Percentiles rank a stretch among this genome's conserved stretches.
phyloP scores from a whole-genome alignment of 2,113 vertebrate genomes.

The Gymnogyps californianus region DNA sequence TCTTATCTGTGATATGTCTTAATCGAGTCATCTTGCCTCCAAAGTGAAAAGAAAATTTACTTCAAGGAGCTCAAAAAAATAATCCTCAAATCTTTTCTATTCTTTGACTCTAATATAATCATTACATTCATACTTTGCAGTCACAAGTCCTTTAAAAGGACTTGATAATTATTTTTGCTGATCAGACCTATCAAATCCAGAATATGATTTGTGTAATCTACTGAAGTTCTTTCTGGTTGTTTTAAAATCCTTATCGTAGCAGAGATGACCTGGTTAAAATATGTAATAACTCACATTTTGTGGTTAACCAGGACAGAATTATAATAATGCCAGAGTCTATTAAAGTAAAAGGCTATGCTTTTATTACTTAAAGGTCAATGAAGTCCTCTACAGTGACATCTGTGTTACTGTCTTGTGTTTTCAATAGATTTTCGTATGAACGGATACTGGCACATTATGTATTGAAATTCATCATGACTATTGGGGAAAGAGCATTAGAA shows the following conservation, averaged over 20 bases:
- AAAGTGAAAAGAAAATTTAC: background rate
- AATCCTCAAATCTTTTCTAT: background rate
- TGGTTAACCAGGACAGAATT: constrained; percentile 37
- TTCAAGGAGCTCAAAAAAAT: background rate
- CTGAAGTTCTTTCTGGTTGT: background rate
- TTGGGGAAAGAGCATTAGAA: background rate
- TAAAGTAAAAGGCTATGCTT: constrained; percentile 40
- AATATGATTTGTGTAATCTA: constrained; percentile 39
- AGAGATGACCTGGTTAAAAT: constrained; percentile 36
- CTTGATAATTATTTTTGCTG: background rate
- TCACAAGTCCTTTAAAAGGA: background rate
- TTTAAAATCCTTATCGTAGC: constrained; percentile 30
- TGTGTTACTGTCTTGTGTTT: background rate
- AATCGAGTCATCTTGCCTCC: background rate
- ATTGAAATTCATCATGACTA: background rate
- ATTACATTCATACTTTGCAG: background rate
- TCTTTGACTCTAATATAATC: background rate
- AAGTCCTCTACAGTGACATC: background rate
- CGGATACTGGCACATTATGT: background rate
- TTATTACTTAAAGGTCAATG: constrained; percentile 51
- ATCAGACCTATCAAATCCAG: background rate
- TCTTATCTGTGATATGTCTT: background rate
- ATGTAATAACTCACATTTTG: constrained; percentile 51
- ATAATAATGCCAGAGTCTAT: constrained; percentile 33
- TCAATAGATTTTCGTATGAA: background rate